Conservation (phyloP, 1,140 invertebrate species). For the Dendrolimus punctatus region DNA sequence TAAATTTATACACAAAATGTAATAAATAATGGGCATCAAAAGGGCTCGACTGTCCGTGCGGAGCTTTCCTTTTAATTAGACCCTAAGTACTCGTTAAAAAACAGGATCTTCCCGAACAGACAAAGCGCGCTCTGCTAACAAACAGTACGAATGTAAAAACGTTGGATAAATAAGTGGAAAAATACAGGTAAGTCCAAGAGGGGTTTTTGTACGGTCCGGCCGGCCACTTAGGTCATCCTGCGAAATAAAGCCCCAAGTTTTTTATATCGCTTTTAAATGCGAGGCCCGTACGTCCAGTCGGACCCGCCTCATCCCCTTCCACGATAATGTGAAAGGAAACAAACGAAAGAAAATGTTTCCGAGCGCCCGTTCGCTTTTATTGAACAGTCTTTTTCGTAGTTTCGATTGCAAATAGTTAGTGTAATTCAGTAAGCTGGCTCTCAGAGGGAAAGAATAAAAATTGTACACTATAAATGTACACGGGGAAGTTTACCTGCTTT, state of each 20-base stretch:
- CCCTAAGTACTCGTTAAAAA: slow-evolving; percentile 71
- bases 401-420: slow-evolving; percentile 68
- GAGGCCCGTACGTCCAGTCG: slow-evolving; percentile 54
- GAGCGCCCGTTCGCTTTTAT: slow-evolving; percentile 60
- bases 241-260: slow-evolving; percentile 67
- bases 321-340: slow-evolving; percentile 68
- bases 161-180: slow-evolving; percentile 70
- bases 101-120: slow-evolving; percentile 66
- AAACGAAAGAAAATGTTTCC: slow-evolving; percentile 70
- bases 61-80: slow-evolving; percentile 71
- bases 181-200: slow-evolving; percentile 70
- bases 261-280: slow-evolving; percentile 71
- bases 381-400: slow-evolving; percentile 59
- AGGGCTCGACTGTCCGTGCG: slow-evolving; percentile 64
- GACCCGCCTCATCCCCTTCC: slow-evolving; percentile 55
- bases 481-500: slow-evolving; percentile 26
- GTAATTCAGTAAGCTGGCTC: slow-evolving; percentile 60
- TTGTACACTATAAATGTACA: slow-evolving; percentile 36
- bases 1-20: slow-evolving; percentile 67
- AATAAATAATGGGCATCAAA: slow-evolving; percentile 65
- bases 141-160: slow-evolving; percentile 67
- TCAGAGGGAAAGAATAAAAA: slow-evolving; percentile 37
- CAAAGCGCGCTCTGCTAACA: slow-evolving; percentile 60
- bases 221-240: slow-evolving; percentile 71
- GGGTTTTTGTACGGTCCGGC: slow-evolving; percentile 65